These are phyloP conservation scores for Galerucella nymphaeae DNA, from an alignment of 2,888 invertebrate genomes.

Conservation along the genomic window DNA sequence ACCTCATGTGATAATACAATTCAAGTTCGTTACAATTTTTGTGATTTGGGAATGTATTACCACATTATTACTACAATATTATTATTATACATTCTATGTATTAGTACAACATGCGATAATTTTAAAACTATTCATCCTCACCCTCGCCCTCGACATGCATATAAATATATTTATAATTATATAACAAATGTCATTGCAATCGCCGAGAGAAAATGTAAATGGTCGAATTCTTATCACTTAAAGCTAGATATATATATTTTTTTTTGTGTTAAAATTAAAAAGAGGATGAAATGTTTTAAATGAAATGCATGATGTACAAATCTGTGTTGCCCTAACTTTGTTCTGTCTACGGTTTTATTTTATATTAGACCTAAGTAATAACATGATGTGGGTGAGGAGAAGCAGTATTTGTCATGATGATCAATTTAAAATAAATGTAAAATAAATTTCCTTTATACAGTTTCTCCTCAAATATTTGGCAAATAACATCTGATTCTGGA, in stretches of 20 bases:
- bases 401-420: conserved; percentile 55
- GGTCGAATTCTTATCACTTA: conserved; percentile 13
- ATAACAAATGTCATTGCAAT: conserved; percentile 14
- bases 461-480: conserved; percentile 63
- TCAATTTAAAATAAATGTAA: conserved; percentile 48
- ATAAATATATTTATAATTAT: conserved; percentile 10
- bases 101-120: conserved; percentile 17
- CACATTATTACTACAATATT: conserved; percentile 39
- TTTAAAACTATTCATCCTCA: conserved; percentile 30
- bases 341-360: conserved; percentile 61
- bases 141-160: conserved; percentile 14
- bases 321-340: conserved; percentile 51
- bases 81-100: conserved; percentile 28
- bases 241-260: conserved; percentile 21
- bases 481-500: conserved; percentile 61
- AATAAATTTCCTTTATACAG: conserved; percentile 55
- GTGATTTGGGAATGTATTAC: conserved; percentile 35
- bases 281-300: conserved; percentile 30
- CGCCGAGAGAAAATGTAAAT: conserved; percentile 10
- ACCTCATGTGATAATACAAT: conserved; percentile 42
- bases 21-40: conserved; percentile 31
- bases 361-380: conserved; percentile 63
- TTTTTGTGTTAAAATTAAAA: conserved; percentile 39
- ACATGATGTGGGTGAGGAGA: conserved; percentile 62
- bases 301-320: conserved; percentile 28